phyloP scores from a whole-genome alignment of 2,113 vertebrate genomes.

The Actinemys pallida region DNA sequence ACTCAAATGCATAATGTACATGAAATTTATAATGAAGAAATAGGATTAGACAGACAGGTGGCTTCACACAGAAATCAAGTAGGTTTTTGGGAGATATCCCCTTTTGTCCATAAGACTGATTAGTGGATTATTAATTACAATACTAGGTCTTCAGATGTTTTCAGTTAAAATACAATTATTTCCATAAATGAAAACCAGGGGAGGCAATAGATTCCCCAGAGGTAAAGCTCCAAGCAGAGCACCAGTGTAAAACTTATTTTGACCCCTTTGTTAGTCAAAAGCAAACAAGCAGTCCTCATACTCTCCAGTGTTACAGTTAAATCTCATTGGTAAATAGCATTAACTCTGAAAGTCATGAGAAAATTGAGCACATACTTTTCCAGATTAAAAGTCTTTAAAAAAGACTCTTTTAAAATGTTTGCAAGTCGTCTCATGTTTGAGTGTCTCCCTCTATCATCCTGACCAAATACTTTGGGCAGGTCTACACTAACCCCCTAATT shows the following conservation, averaged over 20 bases:
- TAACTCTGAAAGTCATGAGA: background rate
- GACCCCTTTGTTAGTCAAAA: background rate
- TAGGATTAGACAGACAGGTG: background rate
- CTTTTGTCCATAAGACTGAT: background rate
- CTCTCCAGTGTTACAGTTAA: background rate
- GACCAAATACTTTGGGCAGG: background rate
- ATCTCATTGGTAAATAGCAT: background rate
- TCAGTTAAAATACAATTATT: background rate
- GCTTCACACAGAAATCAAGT: background rate
- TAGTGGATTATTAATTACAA: background rate
- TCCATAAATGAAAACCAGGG: background rate
- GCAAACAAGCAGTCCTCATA: background rate
- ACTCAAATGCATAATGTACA: background rate
- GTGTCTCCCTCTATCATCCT: background rate
- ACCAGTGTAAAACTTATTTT: background rate
- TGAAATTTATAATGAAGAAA: rapidly evolving
- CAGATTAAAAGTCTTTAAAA: background rate
- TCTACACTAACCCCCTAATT: no score
- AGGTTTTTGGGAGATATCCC: background rate
- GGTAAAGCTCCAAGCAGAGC: background rate
- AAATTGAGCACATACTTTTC: background rate
- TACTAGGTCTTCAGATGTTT: background rate
- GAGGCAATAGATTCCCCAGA: background rate
- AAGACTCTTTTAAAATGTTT: background rate
- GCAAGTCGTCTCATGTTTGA: background rate